phyloP scores from a whole-genome alignment of 2,113 vertebrate species.

The Numida meleagris region DNA sequence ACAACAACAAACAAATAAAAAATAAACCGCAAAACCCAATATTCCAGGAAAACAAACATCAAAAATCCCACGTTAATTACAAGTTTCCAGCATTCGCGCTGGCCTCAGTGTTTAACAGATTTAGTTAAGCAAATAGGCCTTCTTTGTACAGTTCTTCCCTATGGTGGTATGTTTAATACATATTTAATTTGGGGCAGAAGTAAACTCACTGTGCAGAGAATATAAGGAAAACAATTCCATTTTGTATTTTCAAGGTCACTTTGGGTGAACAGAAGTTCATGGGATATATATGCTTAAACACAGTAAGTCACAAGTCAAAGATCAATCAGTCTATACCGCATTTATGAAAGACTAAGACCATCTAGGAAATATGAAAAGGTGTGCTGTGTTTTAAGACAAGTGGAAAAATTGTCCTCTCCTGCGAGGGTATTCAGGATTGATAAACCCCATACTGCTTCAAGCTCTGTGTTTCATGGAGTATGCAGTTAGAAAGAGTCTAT shows the following conservation, averaged over 20 bases:
- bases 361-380: not conserved
- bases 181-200: not conserved
- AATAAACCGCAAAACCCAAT: too few relatives aligned
- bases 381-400: not conserved
- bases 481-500: not conserved
- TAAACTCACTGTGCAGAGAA: not conserved
- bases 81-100: not conserved
- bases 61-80: not conserved
- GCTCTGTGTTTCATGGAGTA: not conserved
- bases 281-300: not conserved
- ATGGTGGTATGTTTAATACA: not conserved
- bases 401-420: not conserved
- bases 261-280: not conserved
- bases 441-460: not conserved
- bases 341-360: not conserved
- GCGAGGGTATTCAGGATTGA: not conserved
- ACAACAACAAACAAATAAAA: not conserved
- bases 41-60: not conserved
- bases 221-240: not conserved
- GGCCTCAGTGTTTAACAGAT: not conserved
- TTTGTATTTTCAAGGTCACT: not conserved
- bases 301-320: not conserved
- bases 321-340: not conserved
- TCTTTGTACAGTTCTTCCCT: not conserved
- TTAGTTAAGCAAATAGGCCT: not conserved